phyloP scores from a whole-genome alignment of 2,113 vertebrate species.

The Toxotes jaculatrix region DNA sequence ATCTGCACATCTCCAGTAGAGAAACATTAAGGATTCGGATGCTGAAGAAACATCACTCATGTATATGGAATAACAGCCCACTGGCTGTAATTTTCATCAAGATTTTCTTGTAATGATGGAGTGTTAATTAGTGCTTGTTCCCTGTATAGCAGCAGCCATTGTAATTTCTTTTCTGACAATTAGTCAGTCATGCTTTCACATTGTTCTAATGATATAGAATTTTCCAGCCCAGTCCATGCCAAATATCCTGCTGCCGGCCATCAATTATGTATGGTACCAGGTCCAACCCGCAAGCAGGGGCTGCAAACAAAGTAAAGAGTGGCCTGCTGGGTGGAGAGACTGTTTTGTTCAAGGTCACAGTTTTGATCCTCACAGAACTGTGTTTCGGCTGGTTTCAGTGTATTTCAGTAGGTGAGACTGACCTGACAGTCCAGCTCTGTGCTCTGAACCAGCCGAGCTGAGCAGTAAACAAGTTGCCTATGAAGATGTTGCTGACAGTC shows the following conservation, averaged over 20 bases:
- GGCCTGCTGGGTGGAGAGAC: not conserved
- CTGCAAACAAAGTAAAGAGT: conserved; percentile 43
- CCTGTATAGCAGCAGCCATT: conserved; percentile 51
- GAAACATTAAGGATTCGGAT: conserved; percentile 26
- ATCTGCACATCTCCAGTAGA: conserved; percentile 4
- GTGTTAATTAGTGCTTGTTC: conserved; percentile 70
- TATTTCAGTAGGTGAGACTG: conserved; percentile 1
- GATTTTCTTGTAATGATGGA: conserved; percentile 55
- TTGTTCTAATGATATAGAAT: conserved; percentile 63
- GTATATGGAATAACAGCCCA: conserved; percentile 32
- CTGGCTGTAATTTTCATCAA: conserved; percentile 59
- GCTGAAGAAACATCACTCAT: conserved; percentile 42
- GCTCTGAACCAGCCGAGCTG: not conserved
- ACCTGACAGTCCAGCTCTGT: not conserved
- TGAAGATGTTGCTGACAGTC: conserved; percentile 1
- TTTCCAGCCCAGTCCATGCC: conserved; percentile 46
- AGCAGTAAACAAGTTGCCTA: conserved; percentile 7
- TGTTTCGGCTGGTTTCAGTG: not conserved
- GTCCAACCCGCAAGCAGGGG: not conserved
- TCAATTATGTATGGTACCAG: conserved; percentile 52
- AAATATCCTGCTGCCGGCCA: conserved; percentile 55
- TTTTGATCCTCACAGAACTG: not conserved
- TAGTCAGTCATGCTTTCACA: conserved; percentile 64
- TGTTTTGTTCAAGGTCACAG: conserved; percentile 18
- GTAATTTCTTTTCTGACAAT: conserved; percentile 67